Evolutionary conservation across 2,797 vertebrate species (phyloP).

Genomic region (Fistularia tabacaria): DNA sequence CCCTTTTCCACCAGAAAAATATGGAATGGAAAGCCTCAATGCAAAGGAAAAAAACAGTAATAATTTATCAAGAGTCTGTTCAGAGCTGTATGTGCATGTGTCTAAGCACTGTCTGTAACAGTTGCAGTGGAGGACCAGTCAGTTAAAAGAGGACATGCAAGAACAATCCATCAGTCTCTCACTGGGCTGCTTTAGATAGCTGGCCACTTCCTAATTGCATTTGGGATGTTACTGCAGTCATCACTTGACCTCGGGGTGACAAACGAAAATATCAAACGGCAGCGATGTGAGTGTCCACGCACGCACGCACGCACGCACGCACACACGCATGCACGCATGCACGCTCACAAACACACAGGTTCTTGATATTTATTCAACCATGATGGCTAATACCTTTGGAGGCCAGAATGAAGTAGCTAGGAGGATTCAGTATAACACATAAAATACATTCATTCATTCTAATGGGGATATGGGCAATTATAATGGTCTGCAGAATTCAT

Average conservation of each 20-base stretch:
- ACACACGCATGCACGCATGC: constrained; percentile 1
- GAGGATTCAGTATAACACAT: constrained; percentile 59
- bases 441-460: constrained; percentile 54
- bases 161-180: constrained; percentile 53
- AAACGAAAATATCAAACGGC: constrained; percentile 44
- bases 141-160: constrained; percentile 40
- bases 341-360: constrained; percentile 8
- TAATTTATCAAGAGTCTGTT: background rate
- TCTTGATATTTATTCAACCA: constrained; percentile 31
- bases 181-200: constrained; percentile 49
- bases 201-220: constrained; percentile 61
- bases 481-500: constrained; percentile 51
- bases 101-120: constrained; percentile 2
- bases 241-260: constrained; percentile 60
- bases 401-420: constrained; percentile 34
- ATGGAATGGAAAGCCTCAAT: constrained; percentile 1
- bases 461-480: constrained; percentile 44
- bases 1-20: constrained; percentile 5
- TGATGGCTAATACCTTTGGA: constrained; percentile 25
- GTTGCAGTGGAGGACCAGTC: constrained; percentile 23
- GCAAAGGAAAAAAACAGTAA: no score
- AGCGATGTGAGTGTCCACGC: background rate
- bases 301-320: constrained; percentile 4
- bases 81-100: background rate
- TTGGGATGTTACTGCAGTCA: constrained; percentile 56